phyloP scores from a whole-genome alignment of 2,113 vertebrate species.

The Motacilla alba region DNA sequence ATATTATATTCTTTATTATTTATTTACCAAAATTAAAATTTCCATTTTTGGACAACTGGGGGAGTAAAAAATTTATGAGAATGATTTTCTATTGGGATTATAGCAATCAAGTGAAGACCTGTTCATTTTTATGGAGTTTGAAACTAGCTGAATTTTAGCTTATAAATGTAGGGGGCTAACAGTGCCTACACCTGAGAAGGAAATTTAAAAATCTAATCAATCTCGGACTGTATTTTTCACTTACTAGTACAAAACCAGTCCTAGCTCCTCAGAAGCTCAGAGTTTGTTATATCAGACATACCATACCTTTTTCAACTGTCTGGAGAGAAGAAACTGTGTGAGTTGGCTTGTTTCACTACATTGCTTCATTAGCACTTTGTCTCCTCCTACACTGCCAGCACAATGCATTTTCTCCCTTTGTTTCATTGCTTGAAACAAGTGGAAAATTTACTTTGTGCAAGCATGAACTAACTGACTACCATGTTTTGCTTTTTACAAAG shows the following conservation, averaged over 20 bases:
- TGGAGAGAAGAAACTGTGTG: neutral
- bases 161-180: neutral
- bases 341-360: neutral
- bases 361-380: neutral
- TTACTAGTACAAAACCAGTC: neutral
- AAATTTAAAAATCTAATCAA: neutral
- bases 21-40: neutral
- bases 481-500: neutral
- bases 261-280: neutral
- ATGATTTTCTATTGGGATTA: neutral
- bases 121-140: neutral
- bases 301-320: neutral
- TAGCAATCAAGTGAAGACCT: neutral
- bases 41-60: neutral
- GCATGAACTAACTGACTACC: neutral
- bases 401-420: neutral
- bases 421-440: neutral
- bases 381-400: neutral
- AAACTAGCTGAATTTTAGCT: neutral
- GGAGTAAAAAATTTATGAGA: neutral
- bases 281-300: neutral
- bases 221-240: neutral
- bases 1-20: neutral
- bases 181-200: neutral
- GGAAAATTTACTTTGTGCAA: neutral